A percentile compares a stretch with the other conserved stretches of the same genome.
Evolutionary conservation across 2,113 vertebrate genomes (phyloP).

Genomic region (Labrus mixtus): DNA sequence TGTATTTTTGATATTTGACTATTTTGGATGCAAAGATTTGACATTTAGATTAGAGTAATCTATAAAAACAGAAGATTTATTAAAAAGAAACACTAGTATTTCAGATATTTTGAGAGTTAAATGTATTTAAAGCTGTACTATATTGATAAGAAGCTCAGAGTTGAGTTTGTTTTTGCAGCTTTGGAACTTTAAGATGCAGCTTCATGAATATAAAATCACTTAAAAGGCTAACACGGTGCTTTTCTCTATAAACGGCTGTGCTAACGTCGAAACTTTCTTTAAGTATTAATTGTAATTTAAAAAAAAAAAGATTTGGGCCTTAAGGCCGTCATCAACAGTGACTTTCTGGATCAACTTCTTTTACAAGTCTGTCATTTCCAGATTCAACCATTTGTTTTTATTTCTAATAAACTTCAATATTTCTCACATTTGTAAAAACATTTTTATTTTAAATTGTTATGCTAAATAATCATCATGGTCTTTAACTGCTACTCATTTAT

Average conservation of each 20-base stretch:
- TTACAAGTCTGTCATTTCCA: too few species aligned
- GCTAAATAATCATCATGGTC: too few species aligned
- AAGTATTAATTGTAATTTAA: too few species aligned
- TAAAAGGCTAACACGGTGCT: not conserved
- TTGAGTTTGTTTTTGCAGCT: not conserved
- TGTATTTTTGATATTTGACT: constrained; percentile 67
- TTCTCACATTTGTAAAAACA: too few species aligned
- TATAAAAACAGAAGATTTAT: not conserved
- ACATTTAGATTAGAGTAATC: constrained; percentile 14
- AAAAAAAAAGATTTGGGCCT: too few species aligned
- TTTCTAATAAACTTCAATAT: too few species aligned
- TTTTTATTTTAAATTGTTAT: too few species aligned
- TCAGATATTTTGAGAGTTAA: constrained; percentile 29
- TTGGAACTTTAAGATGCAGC: not conserved
- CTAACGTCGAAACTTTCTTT: not conserved
- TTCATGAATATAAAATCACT: not conserved
- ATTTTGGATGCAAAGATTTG: constrained; percentile 36
- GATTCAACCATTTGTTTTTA: too few species aligned
- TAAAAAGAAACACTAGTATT: not conserved
- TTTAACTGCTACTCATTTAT: too few species aligned
- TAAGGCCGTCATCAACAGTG: too few species aligned
- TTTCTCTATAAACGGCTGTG: not conserved
- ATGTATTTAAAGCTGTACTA: not conserved
- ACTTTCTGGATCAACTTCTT: too few species aligned
- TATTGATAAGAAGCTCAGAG: not conserved